Percentiles rank a stretch among this genome's conserved stretches.
Conservation (phyloP, 2,113 vertebrate species). For the Brachirus orientalis region DNA sequence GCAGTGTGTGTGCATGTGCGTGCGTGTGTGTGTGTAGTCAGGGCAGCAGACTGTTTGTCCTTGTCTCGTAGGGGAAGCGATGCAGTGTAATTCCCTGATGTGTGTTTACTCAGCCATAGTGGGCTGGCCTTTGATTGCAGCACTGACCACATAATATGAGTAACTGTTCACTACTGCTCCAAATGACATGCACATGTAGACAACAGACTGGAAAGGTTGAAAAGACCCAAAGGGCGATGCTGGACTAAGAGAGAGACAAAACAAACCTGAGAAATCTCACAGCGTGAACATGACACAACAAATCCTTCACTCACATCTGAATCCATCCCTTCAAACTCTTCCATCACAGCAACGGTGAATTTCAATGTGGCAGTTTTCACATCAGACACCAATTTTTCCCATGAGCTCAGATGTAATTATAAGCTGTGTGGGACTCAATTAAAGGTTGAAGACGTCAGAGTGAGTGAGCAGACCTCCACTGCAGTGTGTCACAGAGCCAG, state of each 20-base stretch:
- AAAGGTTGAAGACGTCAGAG: conserved; percentile 68
- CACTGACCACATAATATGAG: conserved; percentile 78
- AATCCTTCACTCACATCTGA: conserved; percentile 10
- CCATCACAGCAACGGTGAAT: conserved; percentile 33
- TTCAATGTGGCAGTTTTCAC: conserved; percentile 55
- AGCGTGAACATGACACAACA: background rate
- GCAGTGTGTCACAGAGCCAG: conserved; percentile 66
- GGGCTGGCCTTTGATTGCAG: conserved; percentile 78
- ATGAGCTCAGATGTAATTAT: conserved; percentile 73
- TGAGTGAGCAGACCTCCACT: conserved; percentile 71
- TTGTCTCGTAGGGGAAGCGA: conserved; percentile 59
- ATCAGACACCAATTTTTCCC: conserved; percentile 64
- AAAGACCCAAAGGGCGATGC: conserved; percentile 33
- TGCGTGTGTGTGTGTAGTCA: conserved; percentile 31
- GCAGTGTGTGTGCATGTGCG: conserved; percentile 36
- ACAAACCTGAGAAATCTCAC: conserved; percentile 38
- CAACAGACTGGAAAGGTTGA: conserved; percentile 76
- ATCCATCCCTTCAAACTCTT: conserved; percentile 24
- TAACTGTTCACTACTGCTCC: conserved; percentile 73
- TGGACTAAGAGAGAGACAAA: conserved; percentile 40
- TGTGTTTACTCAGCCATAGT: conserved; percentile 77
- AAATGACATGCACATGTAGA: conserved; percentile 82
- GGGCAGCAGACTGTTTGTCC: conserved; percentile 58
- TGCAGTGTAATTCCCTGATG: conserved; percentile 73
- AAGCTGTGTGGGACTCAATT: conserved; percentile 64